Percentiles rank a stretch among this genome's conserved stretches.
These are phyloP conservation scores for Perca fluviatilis DNA, from an alignment of 2,113 vertebrate genomes.

Conservation along the genomic window DNA sequence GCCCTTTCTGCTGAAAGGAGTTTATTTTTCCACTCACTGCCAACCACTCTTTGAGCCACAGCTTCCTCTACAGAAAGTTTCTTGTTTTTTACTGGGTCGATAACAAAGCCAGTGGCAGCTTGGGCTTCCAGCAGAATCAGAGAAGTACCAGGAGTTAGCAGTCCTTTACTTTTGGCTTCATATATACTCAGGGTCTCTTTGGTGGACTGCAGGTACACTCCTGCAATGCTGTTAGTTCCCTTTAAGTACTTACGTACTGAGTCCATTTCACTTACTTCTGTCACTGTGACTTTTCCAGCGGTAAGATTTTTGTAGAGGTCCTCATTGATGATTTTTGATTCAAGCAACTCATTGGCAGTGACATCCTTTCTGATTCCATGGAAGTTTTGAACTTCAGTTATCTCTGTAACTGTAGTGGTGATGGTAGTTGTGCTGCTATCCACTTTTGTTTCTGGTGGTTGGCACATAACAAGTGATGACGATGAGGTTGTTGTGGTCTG, in stretches of 20 bases:
- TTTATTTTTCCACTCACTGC: no score
- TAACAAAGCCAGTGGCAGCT: slow-evolving; percentile 89
- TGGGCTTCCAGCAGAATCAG: slow-evolving; percentile 90
- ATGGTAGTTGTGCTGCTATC: slow-evolving; percentile 80
- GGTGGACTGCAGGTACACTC: slow-evolving; percentile 84
- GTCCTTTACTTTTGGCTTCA: slow-evolving; percentile 81
- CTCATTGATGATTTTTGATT: slow-evolving; percentile 60
- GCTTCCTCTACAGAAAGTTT: slow-evolving; percentile 42
- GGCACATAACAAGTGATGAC: neutral
- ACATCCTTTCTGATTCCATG: slow-evolving; percentile 83
- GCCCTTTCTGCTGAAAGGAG: no score
- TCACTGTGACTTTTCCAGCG: slow-evolving; percentile 79
- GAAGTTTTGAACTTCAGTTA: slow-evolving; percentile 76
- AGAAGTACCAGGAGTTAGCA: slow-evolving; percentile 86
- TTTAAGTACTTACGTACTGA: slow-evolving; percentile 83
- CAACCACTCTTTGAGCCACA: no score
- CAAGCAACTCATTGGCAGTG: slow-evolving; percentile 78
- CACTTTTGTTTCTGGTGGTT: slow-evolving; percentile 69
- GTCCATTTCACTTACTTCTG: slow-evolving; percentile 75
- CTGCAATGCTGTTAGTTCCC: slow-evolving; percentile 85
- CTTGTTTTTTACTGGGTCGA: slow-evolving; percentile 85
- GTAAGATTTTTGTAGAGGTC: slow-evolving; percentile 71
- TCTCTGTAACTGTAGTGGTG: slow-evolving; percentile 73
- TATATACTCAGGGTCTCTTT: slow-evolving; percentile 84
- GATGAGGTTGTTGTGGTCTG: slow-evolving; percentile 26